Evolutionary conservation across 2,113 vertebrate species (phyloP).

Genomic region (Cnemophilus loriae): DNA sequence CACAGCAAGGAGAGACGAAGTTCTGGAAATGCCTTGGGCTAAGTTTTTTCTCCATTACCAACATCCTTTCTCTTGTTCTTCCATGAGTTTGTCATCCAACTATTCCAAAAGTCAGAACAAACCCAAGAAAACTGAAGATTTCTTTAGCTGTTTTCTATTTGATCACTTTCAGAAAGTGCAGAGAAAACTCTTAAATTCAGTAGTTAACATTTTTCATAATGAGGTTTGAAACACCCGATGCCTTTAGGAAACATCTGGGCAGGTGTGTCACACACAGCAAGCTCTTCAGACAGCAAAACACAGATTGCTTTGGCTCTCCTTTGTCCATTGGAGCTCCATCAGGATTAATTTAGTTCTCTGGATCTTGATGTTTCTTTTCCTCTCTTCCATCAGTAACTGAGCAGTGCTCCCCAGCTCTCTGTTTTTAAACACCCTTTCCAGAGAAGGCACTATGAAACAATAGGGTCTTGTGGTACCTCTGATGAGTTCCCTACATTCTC

Average conservation of each 20-base stretch:
- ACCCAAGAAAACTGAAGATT: background rate
- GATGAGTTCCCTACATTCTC: background rate
- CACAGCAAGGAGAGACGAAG: background rate
- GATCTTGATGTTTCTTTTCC: background rate
- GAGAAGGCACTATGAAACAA: background rate
- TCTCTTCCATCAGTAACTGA: background rate
- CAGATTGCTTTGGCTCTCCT: background rate
- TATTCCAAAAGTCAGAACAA: background rate
- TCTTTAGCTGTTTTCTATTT: background rate
- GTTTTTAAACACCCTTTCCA: background rate
- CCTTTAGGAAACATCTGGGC: background rate
- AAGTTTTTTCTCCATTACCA: background rate
- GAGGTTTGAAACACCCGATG: background rate
- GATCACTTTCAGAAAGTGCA: background rate
- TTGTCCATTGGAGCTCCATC: background rate
- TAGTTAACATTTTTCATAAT: background rate
- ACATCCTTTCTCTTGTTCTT: background rate
- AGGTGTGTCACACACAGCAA: background rate
- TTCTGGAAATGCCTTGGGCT: background rate
- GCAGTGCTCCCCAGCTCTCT: accelerated
- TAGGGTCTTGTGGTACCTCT: background rate
- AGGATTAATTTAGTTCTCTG: background rate
- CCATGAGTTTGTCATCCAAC: background rate
- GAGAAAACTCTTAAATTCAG: background rate
- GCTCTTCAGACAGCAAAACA: background rate